Evolutionary conservation across 2,113 vertebrate species (phyloP), one percentile per base, ranked within the genome.

Genomic region (Cyprinodon variegatus): DNA sequence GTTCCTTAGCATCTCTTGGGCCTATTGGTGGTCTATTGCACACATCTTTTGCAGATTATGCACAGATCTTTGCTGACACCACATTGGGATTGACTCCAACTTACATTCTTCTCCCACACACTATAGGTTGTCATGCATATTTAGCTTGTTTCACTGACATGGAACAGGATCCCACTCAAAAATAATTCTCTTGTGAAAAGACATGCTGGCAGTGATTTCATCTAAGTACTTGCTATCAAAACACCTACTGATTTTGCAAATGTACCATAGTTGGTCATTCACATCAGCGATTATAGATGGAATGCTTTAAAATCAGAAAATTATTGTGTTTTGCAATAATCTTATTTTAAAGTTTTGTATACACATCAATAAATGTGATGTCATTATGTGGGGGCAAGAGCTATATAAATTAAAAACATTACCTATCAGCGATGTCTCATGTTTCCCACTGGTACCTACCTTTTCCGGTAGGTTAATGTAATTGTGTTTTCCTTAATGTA

Each of bases 71-170:
- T 43, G 63, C 22, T 39, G 81, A 88, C 84, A 78, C 73, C 61
- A 81, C 74, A 69, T 22, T 69, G 46, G 75, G 76, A 75, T 88
- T 81, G 83, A 75, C 61, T 79, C 64, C 68, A 70, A 66, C 53
- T 74, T 81, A 67, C 46, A 66, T 72, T 68, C 65, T 62, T 67
- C 63, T 74, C 29, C 67, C 69, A 70, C 59, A 79, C 83, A 79
- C 74, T 64, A 84, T 74, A 77, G 73, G 83, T 68, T 91, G 87
- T 92, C 92, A 90, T 83, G 77, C 74, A 72, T 77, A 72, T 86
- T 92, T 89, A 88, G 74, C 46, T 3, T 61, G 50, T 72, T 79
- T 81, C 83, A 77, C 73, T 93, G 90, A 93, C 88, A 91, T 80
- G 87, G 76, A 88, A 78, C 91, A 91, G 90, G 75, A 81, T 80